Base-by-base conservation (phyloP, 2,113 vertebrate genomes). In the Tychaedon coryphoeus region DNA sequence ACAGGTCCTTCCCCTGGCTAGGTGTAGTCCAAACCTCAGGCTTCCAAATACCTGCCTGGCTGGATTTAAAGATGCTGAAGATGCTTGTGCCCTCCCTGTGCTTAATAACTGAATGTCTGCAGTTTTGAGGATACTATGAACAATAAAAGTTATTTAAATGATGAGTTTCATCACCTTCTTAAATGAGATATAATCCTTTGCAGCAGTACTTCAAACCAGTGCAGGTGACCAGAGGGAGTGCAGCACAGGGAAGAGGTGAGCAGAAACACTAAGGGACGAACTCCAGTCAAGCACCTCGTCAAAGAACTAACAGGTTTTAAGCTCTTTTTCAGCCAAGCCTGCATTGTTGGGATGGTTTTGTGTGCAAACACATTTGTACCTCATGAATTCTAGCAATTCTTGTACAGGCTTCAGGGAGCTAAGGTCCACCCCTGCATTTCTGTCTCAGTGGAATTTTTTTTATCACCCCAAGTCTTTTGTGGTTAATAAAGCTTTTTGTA, bases 41-140 rank as follows among this genome's bases (percentile, higher is more conserved):
- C 70, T 75, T 85, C 43, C 71, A 81, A 79, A 69, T 42, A 60
- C 53, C 31, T 81, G 78, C 73, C 77, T 23, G 43, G 16, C 0
- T 64, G 70, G 26, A 67, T 71, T 78, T 74, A 34, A 67, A 67
- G 48, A 54, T 34, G 42, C 66, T 71, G 26, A 87, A 19, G 77
- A n/a, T 16, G 23, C 24, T 85, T 0, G 1, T 29, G 40, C 28
- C 58, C 40, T 85, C 31, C 50, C 28, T 0, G 0, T 38, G 34
- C 50, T 91, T 62, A 60, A 34, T 48, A 91, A 40, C 25, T 7
- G 19, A 64, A 26, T 17, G 10, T 14, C 91, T 81, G 76, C 1
- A 2, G 22, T 48, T 87, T 48, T 78, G 70, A 87, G 81, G 70
- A 45, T 14, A 29, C 13, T 24, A 80, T 2, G 1, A 91, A 71